Percentiles rank a stretch among this genome's conserved stretches.
These are phyloP conservation scores for Phengaris arion DNA, from an alignment of 2,888 invertebrate species.

Conservation along the genomic window DNA sequence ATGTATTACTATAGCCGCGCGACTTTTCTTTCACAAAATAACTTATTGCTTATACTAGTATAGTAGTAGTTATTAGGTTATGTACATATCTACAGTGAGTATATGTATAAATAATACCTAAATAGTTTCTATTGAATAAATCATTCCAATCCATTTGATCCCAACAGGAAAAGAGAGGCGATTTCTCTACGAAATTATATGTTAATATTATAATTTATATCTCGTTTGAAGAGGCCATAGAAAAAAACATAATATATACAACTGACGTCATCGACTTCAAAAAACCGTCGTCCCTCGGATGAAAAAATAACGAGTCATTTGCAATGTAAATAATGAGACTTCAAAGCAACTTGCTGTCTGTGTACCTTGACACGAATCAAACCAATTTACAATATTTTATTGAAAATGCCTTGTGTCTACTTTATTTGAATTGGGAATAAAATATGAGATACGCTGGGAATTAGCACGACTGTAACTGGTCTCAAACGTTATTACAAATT, in stretches of 20 bases:
- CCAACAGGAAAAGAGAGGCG: neutral
- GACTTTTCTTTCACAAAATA: neutral
- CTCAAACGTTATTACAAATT: conserved; percentile 17
- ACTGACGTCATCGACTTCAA: conserved; percentile 11
- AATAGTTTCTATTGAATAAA: neutral
- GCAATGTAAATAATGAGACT: conserved; percentile 26
- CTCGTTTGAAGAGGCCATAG: neutral
- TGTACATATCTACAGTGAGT: too few relatives aligned
- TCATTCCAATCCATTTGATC: neutral
- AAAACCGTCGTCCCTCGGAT: neutral
- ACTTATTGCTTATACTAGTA: neutral
- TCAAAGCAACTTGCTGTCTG: conserved; percentile 17
- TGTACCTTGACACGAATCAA: conserved; percentile 2
- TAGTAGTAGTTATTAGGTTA: neutral
- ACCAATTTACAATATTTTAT: conserved; percentile 19
- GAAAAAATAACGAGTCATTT: conserved; percentile 25
- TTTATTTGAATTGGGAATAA: neutral
- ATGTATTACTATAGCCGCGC: conserved; percentile 21
- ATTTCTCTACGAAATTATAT: neutral
- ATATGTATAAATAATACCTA: neutral
- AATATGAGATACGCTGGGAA: neutral
- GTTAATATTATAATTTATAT: neutral
- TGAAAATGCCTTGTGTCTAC: neutral
- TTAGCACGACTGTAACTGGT: neutral
- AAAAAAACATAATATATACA: conserved; percentile 24